phyloP scores from a whole-genome alignment of 1,140 invertebrate genomes.

The Phortica variegata region DNA sequence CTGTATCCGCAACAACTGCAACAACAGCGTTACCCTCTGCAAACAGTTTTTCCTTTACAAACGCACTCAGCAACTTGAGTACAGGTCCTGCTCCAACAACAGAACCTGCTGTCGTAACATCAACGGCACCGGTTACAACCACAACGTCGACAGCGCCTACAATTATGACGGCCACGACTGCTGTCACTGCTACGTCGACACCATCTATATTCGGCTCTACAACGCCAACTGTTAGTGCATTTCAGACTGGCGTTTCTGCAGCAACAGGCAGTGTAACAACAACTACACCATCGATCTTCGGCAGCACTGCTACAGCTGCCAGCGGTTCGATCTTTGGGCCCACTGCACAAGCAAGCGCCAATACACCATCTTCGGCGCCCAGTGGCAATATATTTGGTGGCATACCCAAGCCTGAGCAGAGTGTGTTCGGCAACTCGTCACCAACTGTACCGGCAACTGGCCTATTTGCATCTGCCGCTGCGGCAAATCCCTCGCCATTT shows the following conservation, averaged over 20 bases:
- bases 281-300: no score
- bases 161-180: constrained; percentile 6
- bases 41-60: constrained; percentile 34
- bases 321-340: no score
- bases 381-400: constrained; percentile 33
- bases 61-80: constrained; percentile 31
- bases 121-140: constrained; percentile 2
- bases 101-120: background rate
- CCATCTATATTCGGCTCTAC: constrained; percentile 27
- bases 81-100: constrained; percentile 3
- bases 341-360: no score
- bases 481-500: constrained; percentile 26
- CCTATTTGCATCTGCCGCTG: constrained; percentile 32
- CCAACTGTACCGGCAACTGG: constrained; percentile 25
- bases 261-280: no score
- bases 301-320: no score
- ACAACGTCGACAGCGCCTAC: constrained; percentile 9
- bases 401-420: constrained; percentile 43
- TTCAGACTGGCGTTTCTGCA: constrained; percentile 7
- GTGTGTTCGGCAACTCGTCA: constrained; percentile 31
- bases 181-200: no score
- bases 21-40: background rate
- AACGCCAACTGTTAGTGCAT: constrained; percentile 13
- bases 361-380: constrained; percentile 6
- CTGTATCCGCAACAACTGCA: background rate